phyloP scores from a whole-genome alignment of 2,888 invertebrate genomes.

The Rhabditoides inermis region DNA sequence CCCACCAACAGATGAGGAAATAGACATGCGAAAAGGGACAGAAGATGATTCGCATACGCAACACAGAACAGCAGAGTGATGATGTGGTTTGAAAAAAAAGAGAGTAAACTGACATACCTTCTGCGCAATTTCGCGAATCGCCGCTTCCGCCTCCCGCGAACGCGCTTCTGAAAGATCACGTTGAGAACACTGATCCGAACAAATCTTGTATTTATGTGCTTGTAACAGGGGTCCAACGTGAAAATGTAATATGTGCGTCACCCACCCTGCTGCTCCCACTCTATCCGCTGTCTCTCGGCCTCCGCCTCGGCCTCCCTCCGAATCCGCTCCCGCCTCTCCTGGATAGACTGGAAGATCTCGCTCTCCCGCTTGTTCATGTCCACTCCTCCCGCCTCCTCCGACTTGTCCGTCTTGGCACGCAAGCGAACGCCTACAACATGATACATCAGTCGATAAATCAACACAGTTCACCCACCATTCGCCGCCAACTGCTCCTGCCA shows the following conservation, averaged over 20 bases:
- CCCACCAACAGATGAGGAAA: too few species aligned
- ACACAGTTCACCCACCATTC: not conserved
- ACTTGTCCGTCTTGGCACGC: not conserved
- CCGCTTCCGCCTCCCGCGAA: slow-evolving; percentile 54
- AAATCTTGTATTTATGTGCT: not conserved
- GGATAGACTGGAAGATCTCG: slow-evolving; percentile 28
- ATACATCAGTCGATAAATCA: not conserved
- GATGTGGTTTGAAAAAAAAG: too few species aligned
- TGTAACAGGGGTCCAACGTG: not conserved
- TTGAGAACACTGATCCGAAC: not conserved
- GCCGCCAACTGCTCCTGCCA: not conserved
- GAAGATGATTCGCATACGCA: too few species aligned
- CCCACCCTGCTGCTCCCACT: slow-evolving; percentile 42
- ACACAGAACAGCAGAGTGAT: too few species aligned
- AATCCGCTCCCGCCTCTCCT: slow-evolving; percentile 42
- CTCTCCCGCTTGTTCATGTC: slow-evolving; percentile 29
- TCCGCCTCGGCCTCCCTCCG: slow-evolving; percentile 53
- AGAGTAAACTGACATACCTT: too few species aligned
- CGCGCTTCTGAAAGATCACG: slow-evolving; percentile 32
- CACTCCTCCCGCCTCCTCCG: not conserved
- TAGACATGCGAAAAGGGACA: too few species aligned
- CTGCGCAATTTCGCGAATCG: slow-evolving; percentile 52
- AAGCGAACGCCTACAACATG: too few species aligned
- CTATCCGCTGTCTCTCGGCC: slow-evolving; percentile 48
- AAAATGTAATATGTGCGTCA: not conserved